Percentiles rank a stretch among this genome's conserved stretches.
These are phyloP conservation scores for Dioctria linearis DNA, from an alignment of 2,888 invertebrate species.

Conservation along the genomic window DNA sequence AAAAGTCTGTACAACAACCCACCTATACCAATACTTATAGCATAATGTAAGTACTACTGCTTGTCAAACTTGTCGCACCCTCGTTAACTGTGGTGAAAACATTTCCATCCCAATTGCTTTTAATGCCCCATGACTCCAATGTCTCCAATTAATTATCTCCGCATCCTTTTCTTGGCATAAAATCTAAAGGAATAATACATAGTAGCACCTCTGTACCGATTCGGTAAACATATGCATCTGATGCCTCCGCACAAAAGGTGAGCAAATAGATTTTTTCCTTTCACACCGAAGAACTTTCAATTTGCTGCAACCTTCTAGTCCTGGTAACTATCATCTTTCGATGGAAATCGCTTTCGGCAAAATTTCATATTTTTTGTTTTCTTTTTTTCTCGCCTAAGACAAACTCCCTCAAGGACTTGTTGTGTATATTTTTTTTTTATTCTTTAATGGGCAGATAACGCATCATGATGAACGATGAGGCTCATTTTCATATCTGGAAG, in stretches of 20 bases:
- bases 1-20: background rate
- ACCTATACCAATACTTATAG: no score
- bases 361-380: background rate
- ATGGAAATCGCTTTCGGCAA: no score
- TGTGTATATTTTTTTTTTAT: background rate
- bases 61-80: slow-evolving; percentile 45
- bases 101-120: slow-evolving; percentile 34
- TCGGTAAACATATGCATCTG: no score
- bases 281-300: no score
- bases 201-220: background rate
- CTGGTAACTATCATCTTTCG: no score
- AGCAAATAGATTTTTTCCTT: no score
- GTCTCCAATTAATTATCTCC: slow-evolving; percentile 47
- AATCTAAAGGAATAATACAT: slow-evolving; percentile 3
- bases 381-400: slow-evolving; percentile 14
- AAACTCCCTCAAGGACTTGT: slow-evolving; percentile 14
- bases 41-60: background rate
- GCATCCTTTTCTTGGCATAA: slow-evolving; percentile 13
- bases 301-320: no score
- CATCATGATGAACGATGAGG: slow-evolving; percentile 19
- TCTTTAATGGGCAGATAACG: background rate
- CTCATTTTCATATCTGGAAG: slow-evolving; percentile 38
- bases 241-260: no score
- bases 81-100: slow-evolving; percentile 45
- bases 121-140: slow-evolving; percentile 11